Evolutionary conservation across 2,888 invertebrate genomes (phyloP).

Genomic region (Nasonovia ribisnigri): DNA sequence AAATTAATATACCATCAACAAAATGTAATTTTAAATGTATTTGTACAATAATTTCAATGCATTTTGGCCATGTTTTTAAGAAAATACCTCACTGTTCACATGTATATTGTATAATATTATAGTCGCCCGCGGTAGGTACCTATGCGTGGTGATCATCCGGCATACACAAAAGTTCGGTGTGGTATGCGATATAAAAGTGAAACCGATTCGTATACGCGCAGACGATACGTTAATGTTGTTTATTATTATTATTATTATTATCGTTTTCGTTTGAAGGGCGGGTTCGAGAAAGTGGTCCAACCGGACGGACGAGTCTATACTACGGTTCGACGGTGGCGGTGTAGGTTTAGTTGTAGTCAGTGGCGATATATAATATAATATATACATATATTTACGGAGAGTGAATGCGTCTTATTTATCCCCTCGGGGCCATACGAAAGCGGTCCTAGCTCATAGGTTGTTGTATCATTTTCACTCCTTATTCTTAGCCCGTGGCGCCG

Average conservation of each 20-base stretch:
- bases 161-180: conserved; percentile 32
- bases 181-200: conserved; percentile 57
- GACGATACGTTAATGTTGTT: conserved; percentile 29
- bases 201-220: conserved; percentile 34
- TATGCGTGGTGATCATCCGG: neutral
- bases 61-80: neutral
- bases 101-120: neutral
- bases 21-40: neutral
- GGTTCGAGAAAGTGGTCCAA: conserved; percentile 59
- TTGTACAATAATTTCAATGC: neutral
- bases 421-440: conserved; percentile 51
- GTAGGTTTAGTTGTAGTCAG: neutral
- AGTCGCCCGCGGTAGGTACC: neutral
- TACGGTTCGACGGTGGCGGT: neutral
- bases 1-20: neutral
- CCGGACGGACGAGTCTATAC: conserved; percentile 9
- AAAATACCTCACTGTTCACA: neutral
- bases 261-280: conserved; percentile 61
- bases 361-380: neutral
- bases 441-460: conserved; percentile 37
- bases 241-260: conserved; percentile 31
- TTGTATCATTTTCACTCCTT: conserved; percentile 59
- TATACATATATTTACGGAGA: neutral
- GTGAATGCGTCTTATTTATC: neutral
- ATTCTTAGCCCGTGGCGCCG: conserved; percentile 45